phyloP scores from a whole-genome alignment of 37 sponge, comb jelly and placozoan species.

The Eunapius fragilis region DNA sequence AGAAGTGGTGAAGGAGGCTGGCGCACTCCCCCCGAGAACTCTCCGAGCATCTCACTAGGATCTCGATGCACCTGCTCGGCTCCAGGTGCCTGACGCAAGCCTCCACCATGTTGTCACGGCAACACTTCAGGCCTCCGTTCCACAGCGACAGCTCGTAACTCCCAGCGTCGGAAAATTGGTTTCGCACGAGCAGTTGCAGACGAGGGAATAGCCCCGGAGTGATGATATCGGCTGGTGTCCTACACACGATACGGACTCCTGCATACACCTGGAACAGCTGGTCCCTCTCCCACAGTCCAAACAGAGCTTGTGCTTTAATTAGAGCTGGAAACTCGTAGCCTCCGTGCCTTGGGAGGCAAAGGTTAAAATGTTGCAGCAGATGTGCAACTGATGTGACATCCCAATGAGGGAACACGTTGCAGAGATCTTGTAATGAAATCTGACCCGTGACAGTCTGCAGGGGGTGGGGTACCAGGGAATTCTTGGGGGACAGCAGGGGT shows the following conservation, averaged over 20 bases:
- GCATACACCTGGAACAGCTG: slow-evolving; percentile 63
- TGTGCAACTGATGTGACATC: slow-evolving; percentile 69
- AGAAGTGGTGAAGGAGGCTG: slow-evolving; percentile 76
- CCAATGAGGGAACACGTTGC: slow-evolving; percentile 63
- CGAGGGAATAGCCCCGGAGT: slow-evolving; percentile 72
- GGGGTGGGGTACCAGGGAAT: slow-evolving; percentile 47
- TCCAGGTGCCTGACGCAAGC: slow-evolving; percentile 35
- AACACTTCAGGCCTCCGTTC: slow-evolving; percentile 87
- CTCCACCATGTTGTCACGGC: slow-evolving; percentile 86
- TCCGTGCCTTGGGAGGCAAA: slow-evolving; percentile 44
- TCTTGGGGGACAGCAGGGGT: slow-evolving; percentile 78
- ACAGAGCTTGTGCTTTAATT: slow-evolving; percentile 76
- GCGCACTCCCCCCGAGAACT: slow-evolving; percentile 68
- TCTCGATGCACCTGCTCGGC: slow-evolving; percentile 55
- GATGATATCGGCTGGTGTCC: slow-evolving; percentile 57
- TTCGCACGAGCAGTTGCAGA: slow-evolving; percentile 58
- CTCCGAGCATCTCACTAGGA: slow-evolving; percentile 70
- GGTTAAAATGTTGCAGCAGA: slow-evolving; percentile 88
- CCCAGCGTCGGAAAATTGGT: slow-evolving; percentile 72
- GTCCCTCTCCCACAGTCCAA: slow-evolving; percentile 87
- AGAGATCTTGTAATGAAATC: slow-evolving; percentile 53
- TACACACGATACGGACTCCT: slow-evolving; percentile 63
- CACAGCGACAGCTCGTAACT: slow-evolving; percentile 87
- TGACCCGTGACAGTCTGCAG: slow-evolving; percentile 79
- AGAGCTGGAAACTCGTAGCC: slow-evolving; percentile 81